These are phyloP conservation scores for Cololabis saira DNA, from an alignment of 2,113 vertebrate genomes.

Conservation along the genomic window DNA sequence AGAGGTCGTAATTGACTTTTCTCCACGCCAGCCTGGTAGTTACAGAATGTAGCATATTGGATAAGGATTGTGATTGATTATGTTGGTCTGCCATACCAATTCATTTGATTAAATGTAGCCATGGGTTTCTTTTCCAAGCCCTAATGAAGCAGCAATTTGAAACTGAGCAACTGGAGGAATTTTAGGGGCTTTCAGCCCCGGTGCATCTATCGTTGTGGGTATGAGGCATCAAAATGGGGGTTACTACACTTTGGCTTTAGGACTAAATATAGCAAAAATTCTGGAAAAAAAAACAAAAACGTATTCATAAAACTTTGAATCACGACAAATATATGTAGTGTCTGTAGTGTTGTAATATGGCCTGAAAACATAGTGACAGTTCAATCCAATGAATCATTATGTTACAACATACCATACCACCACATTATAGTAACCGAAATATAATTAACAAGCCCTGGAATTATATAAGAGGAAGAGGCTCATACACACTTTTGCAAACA, in stretches of 20 bases:
- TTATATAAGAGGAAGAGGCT: conserved; percentile 46
- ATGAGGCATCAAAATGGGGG: conserved; percentile 20
- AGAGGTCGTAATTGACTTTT: conserved; percentile 70
- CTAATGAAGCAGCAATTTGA: conserved; percentile 83
- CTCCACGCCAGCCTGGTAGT: conserved; percentile 75
- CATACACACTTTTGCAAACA: conserved; percentile 24
- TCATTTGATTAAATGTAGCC: conserved; percentile 83
- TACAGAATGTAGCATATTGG: conserved; percentile 81
- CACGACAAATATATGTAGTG: conserved; percentile 20
- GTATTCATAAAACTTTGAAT: conserved; percentile 22
- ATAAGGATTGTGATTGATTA: conserved; percentile 85
- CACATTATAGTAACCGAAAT: conserved; percentile 49
- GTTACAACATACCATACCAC: conserved; percentile 51
- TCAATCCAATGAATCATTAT: conserved; percentile 63
- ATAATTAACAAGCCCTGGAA: conserved; percentile 66
- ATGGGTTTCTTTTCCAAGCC: conserved; percentile 77
- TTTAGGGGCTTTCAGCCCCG: conserved; percentile 49
- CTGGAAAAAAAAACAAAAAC: conserved; percentile 3
- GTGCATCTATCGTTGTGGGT: conserved; percentile 20
- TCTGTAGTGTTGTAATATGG: conserved; percentile 9
- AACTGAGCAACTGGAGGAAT: conserved; percentile 63
- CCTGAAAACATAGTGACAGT: conserved; percentile 52
- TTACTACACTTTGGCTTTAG: background rate
- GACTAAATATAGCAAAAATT: background rate
- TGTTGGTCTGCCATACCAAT: conserved; percentile 79